Percentiles rank a stretch among this genome's conserved stretches.
phyloP scores from a whole-genome alignment of 2,888 invertebrate species.

The Philonicus albiceps region DNA sequence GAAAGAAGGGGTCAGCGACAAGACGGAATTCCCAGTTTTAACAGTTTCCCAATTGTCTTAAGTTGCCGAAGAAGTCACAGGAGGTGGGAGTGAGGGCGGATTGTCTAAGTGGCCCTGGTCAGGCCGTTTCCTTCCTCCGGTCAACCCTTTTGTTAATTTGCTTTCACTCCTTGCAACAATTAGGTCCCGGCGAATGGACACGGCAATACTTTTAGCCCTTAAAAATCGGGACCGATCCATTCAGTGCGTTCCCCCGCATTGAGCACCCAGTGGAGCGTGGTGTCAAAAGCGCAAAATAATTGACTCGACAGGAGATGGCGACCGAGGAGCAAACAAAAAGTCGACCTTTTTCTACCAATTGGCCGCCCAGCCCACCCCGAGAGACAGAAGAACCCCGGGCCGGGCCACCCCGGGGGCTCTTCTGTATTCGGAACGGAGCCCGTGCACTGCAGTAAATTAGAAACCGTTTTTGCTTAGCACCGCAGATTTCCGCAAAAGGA shows the following conservation, averaged over 20 bases:
- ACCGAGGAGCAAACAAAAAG: slow-evolving; percentile 31
- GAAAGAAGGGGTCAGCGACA: background rate
- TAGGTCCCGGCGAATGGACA: slow-evolving; percentile 15
- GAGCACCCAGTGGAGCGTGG: slow-evolving; percentile 33
- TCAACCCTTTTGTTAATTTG: slow-evolving; percentile 16
- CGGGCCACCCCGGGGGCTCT: background rate
- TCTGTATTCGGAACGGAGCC: slow-evolving; percentile 29
- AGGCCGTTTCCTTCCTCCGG: background rate
- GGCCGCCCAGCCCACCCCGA: background rate
- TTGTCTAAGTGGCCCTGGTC: slow-evolving; percentile 10
- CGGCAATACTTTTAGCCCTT: slow-evolving; percentile 37
- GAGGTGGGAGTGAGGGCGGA: background rate
- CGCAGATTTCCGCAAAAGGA: slow-evolving; percentile 42
- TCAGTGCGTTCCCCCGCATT: slow-evolving; percentile 15
- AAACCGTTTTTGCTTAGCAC: slow-evolving; percentile 41
- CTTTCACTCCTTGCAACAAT: slow-evolving; percentile 32
- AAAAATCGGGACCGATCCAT: slow-evolving; percentile 23
- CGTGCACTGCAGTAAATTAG: slow-evolving; percentile 40
- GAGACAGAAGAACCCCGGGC: background rate
- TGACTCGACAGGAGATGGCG: slow-evolving; percentile 33
- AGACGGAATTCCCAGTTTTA: slow-evolving; percentile 18
- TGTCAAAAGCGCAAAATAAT: slow-evolving; percentile 41
- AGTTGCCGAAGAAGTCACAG: slow-evolving; percentile 8
- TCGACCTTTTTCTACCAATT: slow-evolving; percentile 36
- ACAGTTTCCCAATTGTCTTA: slow-evolving; percentile 37